phyloP scores from a whole-genome alignment of 2,797 vertebrate species.

The Etheostoma perlongum region DNA sequence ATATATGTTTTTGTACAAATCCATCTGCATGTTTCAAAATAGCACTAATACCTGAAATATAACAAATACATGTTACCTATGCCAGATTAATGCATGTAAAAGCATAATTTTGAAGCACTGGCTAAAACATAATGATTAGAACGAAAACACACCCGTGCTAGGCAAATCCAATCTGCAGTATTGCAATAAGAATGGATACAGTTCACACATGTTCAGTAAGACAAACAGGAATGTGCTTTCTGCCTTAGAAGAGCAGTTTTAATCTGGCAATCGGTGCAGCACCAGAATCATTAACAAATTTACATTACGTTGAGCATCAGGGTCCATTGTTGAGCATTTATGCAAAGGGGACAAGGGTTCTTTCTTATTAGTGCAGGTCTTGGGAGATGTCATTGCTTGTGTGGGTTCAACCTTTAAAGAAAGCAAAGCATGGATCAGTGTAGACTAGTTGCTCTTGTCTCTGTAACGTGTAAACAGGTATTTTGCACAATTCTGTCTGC shows the following conservation, averaged over 20 bases:
- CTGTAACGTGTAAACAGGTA: background rate
- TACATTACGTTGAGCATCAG: slow-evolving; percentile 59
- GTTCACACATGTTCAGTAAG: slow-evolving; percentile 17
- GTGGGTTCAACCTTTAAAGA: slow-evolving; percentile 64
- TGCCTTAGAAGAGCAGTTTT: slow-evolving; percentile 51
- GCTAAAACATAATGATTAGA: slow-evolving; percentile 24
- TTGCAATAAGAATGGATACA: slow-evolving; percentile 21
- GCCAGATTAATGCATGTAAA: slow-evolving; percentile 38
- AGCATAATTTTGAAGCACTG: background rate
- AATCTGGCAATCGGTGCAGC: slow-evolving; percentile 37
- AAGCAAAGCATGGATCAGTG: slow-evolving; percentile 67
- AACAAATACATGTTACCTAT: background rate
- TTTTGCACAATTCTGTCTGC: slow-evolving; percentile 13
- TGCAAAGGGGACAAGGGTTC: slow-evolving; percentile 68
- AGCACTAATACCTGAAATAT: slow-evolving; percentile 17
- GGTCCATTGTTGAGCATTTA: slow-evolving; percentile 77
- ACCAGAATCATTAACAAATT: slow-evolving; percentile 61
- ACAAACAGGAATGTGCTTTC: slow-evolving; percentile 44
- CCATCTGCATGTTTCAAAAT: slow-evolving; percentile 45
- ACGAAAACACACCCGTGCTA: slow-evolving; percentile 18
- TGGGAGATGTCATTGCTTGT: slow-evolving; percentile 74
- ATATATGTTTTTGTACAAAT: slow-evolving; percentile 51
- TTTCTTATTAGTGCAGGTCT: slow-evolving; percentile 79
- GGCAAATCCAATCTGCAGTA: slow-evolving; percentile 1
- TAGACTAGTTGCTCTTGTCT: slow-evolving; percentile 39